Evolutionary conservation across 2,797 vertebrate genomes (phyloP), one percentile per base, ranked within the genome.

Genomic region (Tauraco hartlaubi): DNA sequence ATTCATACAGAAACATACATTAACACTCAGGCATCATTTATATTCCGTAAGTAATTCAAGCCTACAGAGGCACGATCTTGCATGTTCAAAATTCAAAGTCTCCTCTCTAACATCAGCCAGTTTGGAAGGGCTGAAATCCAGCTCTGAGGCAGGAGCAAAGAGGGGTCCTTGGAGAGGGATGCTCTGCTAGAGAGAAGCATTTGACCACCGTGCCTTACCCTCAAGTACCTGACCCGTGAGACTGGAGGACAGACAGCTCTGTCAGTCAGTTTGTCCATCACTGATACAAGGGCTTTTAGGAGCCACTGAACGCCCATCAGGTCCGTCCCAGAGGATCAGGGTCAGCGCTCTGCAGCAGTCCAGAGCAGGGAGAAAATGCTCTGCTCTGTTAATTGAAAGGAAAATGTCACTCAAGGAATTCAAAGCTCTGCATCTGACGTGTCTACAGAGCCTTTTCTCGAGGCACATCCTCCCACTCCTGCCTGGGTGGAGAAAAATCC

Each of bases 11-110:
- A 75, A 67, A 74, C 1, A 22, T 7, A 12, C 61, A 41, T 94
- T 92, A 87, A 67, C 71, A 83, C 79, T 79, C 89, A 31, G 28
- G 48, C 63, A 71, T 55, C 84, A 55, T 79, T 79, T 91, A 66
- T 62, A 28, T 46, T 51, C 88, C 12, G 0, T 78, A 62, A 92
- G 77, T 49, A 64, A 90, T 80, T 67, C 77, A 84, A 86, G 54
- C 58, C 88, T 72, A 46, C 56, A 49, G 90, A 78, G 56, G 61
- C 51, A 49, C 35, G 44, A 79, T 85, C 74, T 69, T 58, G 44
- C 83, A 59, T 43, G 43, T 15, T 92, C 72, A 77, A 82, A 69
- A 90, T 69, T 69, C 71, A 44, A 54, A 84, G 18, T 31, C 48
- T 91, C 56, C 22, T 66, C 59, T 79, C 28, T 55, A 41, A 35